Evolutionary conservation across 2,888 invertebrate species (phyloP).

Genomic region (Dione vanillae): DNA sequence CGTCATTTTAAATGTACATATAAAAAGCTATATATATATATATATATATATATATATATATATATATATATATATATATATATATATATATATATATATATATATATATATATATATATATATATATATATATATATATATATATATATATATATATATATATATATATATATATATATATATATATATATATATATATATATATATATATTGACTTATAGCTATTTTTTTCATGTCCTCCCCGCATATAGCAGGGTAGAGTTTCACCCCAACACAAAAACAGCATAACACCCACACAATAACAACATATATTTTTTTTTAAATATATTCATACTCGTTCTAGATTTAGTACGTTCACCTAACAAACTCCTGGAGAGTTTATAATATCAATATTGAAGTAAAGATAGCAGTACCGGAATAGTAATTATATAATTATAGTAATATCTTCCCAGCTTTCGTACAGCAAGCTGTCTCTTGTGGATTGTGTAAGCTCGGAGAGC

Average conservation of each 20-base stretch:
- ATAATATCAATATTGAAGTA: too few relatives aligned
- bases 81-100: not conserved
- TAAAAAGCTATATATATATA: not conserved
- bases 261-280: too few relatives aligned
- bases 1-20: not conserved
- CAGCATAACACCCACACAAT: too few relatives aligned
- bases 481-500: slow-evolving; percentile 1
- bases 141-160: not conserved
- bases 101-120: not conserved
- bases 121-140: not conserved
- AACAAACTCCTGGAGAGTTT: too few relatives aligned
- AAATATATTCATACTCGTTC: too few relatives aligned
- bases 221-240: too few relatives aligned
- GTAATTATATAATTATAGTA: slow-evolving; percentile 4
- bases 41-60: not conserved
- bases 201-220: not conserved
- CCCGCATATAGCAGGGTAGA: too few relatives aligned
- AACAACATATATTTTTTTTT: too few relatives aligned
- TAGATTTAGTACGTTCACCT: too few relatives aligned
- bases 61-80: not conserved
- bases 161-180: not conserved
- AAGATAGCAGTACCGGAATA: not conserved
- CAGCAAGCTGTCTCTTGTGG: slow-evolving; percentile 5
- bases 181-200: not conserved
- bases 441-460: not conserved